Evolutionary conservation across 2,888 invertebrate species (phyloP), one percentile per base, ranked within the genome.

Genomic region (Troilus luridus): DNA sequence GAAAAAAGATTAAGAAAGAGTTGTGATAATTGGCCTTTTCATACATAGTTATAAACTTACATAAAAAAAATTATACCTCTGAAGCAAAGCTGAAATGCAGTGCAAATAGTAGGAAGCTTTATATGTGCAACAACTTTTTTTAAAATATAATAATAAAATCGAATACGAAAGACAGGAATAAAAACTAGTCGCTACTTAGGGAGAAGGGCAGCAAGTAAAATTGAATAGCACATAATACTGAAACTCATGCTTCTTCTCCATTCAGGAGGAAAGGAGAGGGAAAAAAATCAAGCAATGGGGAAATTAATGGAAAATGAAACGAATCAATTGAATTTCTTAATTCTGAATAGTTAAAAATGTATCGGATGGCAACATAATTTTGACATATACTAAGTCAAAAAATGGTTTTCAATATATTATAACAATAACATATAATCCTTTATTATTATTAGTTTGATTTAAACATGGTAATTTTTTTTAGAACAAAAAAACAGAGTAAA

Each of bases 1-100:
- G 5, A 41, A 41, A 85, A 85, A 85, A 56, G 54, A 56, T 19
- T 56, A 85, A n/a, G 81, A 85, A 56, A 56, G 85, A 85, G 85
- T 56, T 85, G 85, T 85, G n/a, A 56, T 56, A 56, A 56, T 85
- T 56, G 56, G 41, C 41, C 85, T 56, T 85, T 58, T 56, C 12
- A 85, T 58, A 85, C 56, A 85, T 58, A n/a, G 12, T 41, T 56
- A 77, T 41, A 77, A 14, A 77, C 19, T 77, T 77, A 77, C 12
- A 67, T 24, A 24, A 67, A 67, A 67, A 67, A 56, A 85, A 58
- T 85, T 85, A 56, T 21, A 85, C 85, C 85, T 85, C 85, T n/a
- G 56, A 85, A 85, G 85, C 85, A 85, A 85, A 85, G 85, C 85
- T 85, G 54, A 56, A 85, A 85, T 85, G 85, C 85, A 85, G 85